Evolutionary conservation across 2,797 vertebrate genomes (phyloP).

Genomic region (Melanotaenia boesemani): DNA sequence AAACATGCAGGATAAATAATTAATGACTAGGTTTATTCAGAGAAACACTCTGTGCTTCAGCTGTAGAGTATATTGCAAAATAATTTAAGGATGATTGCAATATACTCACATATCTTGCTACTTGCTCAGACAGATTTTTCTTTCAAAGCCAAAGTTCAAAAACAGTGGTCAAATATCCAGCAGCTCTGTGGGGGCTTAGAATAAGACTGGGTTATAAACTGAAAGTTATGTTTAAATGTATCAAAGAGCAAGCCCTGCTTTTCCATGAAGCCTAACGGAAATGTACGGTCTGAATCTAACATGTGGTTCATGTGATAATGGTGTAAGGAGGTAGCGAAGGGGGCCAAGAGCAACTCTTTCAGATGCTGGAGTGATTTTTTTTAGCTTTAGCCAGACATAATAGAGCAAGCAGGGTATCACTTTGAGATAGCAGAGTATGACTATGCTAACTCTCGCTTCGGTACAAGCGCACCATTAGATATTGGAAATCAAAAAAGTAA

Average conservation of each 20-base stretch:
- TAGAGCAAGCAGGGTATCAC: constrained; percentile 2
- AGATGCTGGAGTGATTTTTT: constrained; percentile 32
- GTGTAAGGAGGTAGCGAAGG: constrained; percentile 18
- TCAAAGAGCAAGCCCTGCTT: not conserved
- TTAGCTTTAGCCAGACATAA: constrained; percentile 27
- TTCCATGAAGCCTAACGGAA: constrained; percentile 15
- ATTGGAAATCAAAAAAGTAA: not conserved
- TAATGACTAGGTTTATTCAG: constrained; percentile 32
- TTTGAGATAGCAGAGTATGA: constrained; percentile 13
- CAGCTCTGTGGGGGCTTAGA: constrained; percentile 6
- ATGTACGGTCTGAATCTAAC: constrained; percentile 19
- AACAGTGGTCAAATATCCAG: constrained; percentile 5
- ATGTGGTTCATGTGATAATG: constrained; percentile 38
- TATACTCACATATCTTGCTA: constrained; percentile 9
- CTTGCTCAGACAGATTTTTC: not conserved
- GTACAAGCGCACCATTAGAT: not conserved
- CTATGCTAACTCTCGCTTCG: constrained; percentile 19
- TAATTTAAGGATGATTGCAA: not conserved
- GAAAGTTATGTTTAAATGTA: not conserved
- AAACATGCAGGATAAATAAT: constrained; percentile 44
- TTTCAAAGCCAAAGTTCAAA: constrained; percentile 1
- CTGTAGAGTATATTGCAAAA: not conserved
- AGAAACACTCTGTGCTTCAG: constrained; percentile 1
- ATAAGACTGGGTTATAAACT: constrained; percentile 5
- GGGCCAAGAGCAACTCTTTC: constrained; percentile 24